Conservation (phyloP, 2,888 invertebrate species). For the Protophormia terraenovae region DNA sequence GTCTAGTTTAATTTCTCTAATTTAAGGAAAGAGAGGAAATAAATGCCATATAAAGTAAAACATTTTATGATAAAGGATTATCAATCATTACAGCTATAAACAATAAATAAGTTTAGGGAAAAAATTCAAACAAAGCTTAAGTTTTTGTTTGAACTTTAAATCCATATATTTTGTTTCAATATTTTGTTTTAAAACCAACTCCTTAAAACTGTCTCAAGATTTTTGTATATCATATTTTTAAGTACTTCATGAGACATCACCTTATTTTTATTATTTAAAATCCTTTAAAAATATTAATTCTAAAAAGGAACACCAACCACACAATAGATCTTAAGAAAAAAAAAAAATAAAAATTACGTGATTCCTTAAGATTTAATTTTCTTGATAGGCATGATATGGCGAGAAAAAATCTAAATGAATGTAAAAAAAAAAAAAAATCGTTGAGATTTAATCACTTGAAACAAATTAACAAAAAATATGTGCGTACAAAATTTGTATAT, state of each 20-base stretch:
- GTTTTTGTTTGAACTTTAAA: background rate
- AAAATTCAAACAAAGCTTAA: background rate
- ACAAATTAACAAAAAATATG: slow-evolving; percentile 62
- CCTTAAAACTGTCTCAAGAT: slow-evolving; percentile 61
- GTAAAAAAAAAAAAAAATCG: slow-evolving; percentile 1
- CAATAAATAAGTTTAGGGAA: background rate
- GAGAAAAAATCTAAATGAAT: slow-evolving; percentile 26
- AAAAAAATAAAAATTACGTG: slow-evolving; percentile 32
- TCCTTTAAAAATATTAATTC: too few relatives aligned
- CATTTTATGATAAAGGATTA: slow-evolving; percentile 50
- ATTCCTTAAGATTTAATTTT: slow-evolving; percentile 59
- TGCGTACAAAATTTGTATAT: slow-evolving; percentile 35
- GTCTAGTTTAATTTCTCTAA: background rate
- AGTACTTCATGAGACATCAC: slow-evolving; percentile 59
- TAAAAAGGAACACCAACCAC: slow-evolving; percentile 43
- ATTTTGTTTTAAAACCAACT: slow-evolving; percentile 8
- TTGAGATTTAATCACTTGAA: slow-evolving; percentile 67
- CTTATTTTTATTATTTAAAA: slow-evolving; percentile 25
- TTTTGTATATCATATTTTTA: slow-evolving; percentile 23
- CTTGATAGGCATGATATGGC: slow-evolving; percentile 52
- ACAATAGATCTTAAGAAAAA: background rate
- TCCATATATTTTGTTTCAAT: background rate
- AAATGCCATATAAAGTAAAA: slow-evolving; percentile 36
- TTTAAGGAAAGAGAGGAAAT: too few relatives aligned
- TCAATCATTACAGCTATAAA: slow-evolving; percentile 38